Evolutionary conservation across 1,140 invertebrate species (phyloP).

Genomic region (Aphelenchoides avenae): DNA sequence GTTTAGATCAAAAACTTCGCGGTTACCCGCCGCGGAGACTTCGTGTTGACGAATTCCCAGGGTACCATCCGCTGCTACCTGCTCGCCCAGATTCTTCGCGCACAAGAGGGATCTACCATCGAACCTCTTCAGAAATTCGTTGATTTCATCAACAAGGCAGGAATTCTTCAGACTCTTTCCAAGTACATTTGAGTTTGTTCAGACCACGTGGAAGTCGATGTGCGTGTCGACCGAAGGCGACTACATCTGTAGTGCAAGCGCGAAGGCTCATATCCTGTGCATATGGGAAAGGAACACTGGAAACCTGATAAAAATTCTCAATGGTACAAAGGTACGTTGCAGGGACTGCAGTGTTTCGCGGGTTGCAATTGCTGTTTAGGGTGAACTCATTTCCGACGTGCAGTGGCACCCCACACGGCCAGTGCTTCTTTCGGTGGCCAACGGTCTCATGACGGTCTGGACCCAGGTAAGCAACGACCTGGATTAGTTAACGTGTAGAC

Average conservation of each 20-base stretch:
- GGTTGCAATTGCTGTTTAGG: no score
- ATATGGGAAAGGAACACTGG: conserved; percentile 98
- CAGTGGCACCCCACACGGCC: conserved; percentile 86
- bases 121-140: conserved; percentile 39
- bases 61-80: conserved; percentile 36
- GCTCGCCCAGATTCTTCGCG: conserved; percentile 26
- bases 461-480: conserved; percentile 38
- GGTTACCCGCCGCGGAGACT: conserved; percentile 31
- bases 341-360: no score
- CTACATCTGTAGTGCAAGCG: conserved; percentile 96
- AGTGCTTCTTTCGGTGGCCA: conserved; percentile 78
- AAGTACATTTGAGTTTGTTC: no score
- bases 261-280: conserved; percentile 90
- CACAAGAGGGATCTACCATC: conserved; percentile 12
- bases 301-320: conserved; percentile 95
- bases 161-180: no score
- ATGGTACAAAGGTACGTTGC: conserved; percentile 96
- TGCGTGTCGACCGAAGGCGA: conserved; percentile 99
- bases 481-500: no score
- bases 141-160: conserved; percentile 43
- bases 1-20: conserved; percentile 39
- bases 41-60: conserved; percentile 39
- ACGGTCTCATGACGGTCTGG: conserved; percentile 59
- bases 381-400: conserved; percentile 54
- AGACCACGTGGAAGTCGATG: conserved; percentile 90